Conservation (phyloP, 2,113 vertebrate genomes). For the Eonycteris spelaea region DNA sequence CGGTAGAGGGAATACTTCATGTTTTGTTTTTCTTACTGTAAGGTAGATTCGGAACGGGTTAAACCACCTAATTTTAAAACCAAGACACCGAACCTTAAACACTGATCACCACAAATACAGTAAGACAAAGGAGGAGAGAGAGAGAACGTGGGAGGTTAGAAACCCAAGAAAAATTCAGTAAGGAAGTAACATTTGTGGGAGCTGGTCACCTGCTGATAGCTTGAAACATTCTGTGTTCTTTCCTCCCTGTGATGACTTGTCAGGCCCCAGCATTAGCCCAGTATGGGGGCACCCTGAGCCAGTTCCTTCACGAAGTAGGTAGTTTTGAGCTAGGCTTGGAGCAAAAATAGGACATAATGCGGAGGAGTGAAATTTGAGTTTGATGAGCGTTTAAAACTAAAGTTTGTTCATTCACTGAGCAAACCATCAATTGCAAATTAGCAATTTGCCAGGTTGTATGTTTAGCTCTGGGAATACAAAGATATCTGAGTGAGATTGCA, state of each 20-base stretch:
- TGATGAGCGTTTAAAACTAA: neutral
- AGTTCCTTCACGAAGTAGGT: neutral
- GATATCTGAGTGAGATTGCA: neutral
- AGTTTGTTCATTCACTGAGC: neutral
- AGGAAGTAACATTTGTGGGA: neutral
- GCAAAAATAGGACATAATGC: neutral
- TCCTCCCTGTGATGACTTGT: neutral
- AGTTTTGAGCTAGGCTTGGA: neutral
- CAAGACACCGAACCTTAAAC: neutral
- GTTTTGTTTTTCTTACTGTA: neutral
- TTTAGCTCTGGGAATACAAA: neutral
- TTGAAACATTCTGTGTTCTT: neutral
- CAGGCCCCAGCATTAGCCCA: neutral
- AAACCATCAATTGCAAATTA: neutral
- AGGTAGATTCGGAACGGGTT: neutral
- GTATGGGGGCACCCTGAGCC: neutral
- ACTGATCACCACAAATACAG: neutral
- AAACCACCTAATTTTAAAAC: slow-evolving; percentile 14
- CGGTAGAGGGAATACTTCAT: neutral
- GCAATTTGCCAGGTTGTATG: neutral
- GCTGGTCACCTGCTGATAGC: neutral
- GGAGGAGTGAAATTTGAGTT: neutral
- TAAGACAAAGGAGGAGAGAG: neutral
- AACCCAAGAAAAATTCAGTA: neutral
- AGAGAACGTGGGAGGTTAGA: neutral